Evolutionary conservation across 2,888 invertebrate species (phyloP), one percentile per base, ranked within the genome.

Genomic region (Cyaniris semiargus): DNA sequence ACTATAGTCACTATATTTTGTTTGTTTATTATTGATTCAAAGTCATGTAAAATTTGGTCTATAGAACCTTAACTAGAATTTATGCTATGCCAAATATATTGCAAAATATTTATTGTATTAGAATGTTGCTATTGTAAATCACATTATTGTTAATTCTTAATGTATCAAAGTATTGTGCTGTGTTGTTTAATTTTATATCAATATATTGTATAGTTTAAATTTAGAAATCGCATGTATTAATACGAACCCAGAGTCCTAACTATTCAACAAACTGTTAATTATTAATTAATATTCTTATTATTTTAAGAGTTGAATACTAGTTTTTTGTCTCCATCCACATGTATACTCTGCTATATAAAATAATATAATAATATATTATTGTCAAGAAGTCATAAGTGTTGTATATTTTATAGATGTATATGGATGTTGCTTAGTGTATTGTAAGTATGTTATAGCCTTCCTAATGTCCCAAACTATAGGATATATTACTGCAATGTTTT

Each of bases 351-450:
- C 34, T 34, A 34, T 34, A 8, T 34, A 34, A 34, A 34, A 34
- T 34, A 34, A n/a, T n/a, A n/a, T n/a, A n/a, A n/a, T n/a, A 21
- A 58, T 60, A 60, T 60, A 10, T 21, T 23, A 21, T 10, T 60
- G 60, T 8, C 23, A 60, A 7, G 21, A 15, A 48, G 15, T 48
- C 21, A 23, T 60, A 60, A 60, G 21, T 60, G 60, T 60, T 60
- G 23, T 60, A 21, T 60, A 60, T 21, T 10, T 5, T 60, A 21
- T 21, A 10, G 60, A 60, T 21, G 60, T 23, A 60, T 60, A 60
- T 60, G 10, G 10, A 60, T 60, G 60, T 60, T 60, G 60, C 60
- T 60, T 60, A 60, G 60, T 60, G 21, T 58, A 58, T 58, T 58
- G 56, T 60, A 60, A 21, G 10, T 60, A 21, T 23, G 8, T 58